Evolutionary conservation across 2,888 invertebrate species (phyloP), one percentile per base, ranked within the genome.

Genomic region (Reticulitermes lucifugus): DNA sequence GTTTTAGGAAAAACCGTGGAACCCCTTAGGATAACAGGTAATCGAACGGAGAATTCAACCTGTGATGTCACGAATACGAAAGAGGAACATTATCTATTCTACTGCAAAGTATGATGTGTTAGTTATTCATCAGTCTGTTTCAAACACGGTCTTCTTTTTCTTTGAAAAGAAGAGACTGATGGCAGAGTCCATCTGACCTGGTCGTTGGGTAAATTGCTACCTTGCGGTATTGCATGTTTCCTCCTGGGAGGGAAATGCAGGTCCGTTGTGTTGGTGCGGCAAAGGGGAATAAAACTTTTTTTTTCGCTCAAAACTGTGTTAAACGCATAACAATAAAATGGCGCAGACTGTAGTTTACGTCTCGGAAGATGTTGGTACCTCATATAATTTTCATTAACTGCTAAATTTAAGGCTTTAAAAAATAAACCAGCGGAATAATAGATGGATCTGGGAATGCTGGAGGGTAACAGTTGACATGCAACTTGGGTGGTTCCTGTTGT

Each of bases 361-460:
- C 60, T 60, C 60, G n/a, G n/a, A 60, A 60, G 60, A 21, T 60
- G 60, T 60, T 60, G n/a, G 6, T n/a, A 14, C n/a, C 12, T 7
- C 14, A 60, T 80, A 60, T 29, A 80, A 80, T 59, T 80, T 80
- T 80, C 35, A 80, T 80, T 80, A 59, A 55, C 21, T 35, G 80
- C 35, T 80, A 60, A 80, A 80, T 80, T 80, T 60, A 80, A 80
- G 60, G 60, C 79, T 51, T 79, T 79, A 79, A 79, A 60, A 77
- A 79, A 79, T 79, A 51, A 79, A 79, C 51, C 25, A 51, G 51
- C 55, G 25, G 79, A 79, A 79, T 79, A 79, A 79, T 51, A 51
- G 79, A 79, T 79, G 79, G 35, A 14, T 7, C 12, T 29, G 79
- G 55, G 22, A 55, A 79, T 25, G 25, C 65, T 65, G 65, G 25